A percentile compares a stretch with the other conserved stretches of the same genome.
Evolutionary conservation across 2,797 vertebrate species (phyloP).

Genomic region (Acanthiza pusilla): DNA sequence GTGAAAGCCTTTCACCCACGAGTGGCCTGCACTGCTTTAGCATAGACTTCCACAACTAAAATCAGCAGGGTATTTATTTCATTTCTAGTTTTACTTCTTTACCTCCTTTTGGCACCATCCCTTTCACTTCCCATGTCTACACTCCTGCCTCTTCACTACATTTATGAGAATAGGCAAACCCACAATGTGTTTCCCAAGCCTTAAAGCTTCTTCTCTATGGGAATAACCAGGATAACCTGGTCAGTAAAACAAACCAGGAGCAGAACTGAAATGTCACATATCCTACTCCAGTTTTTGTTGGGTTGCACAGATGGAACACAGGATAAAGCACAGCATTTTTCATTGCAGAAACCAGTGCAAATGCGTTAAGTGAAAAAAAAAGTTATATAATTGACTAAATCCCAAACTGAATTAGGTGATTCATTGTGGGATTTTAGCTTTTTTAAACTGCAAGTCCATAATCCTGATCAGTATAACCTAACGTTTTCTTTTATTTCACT

Average conservation of each 20-base stretch:
- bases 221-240: neutral
- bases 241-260: neutral
- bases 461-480: neutral
- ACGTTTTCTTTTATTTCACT: neutral
- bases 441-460: neutral
- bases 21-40: neutral
- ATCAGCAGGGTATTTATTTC: accelerated
- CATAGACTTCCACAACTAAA: neutral
- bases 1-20: neutral
- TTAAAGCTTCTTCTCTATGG: neutral
- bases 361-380: neutral
- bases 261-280: neutral
- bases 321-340: neutral
- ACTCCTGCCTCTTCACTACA: neutral
- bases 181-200: neutral
- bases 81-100: neutral
- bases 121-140: neutral
- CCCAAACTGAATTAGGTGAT: neutral
- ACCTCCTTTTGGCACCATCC: neutral
- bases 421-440: accelerated
- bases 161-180: neutral
- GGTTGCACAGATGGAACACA: neutral
- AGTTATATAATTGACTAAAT: neutral
- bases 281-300: neutral
- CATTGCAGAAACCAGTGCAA: neutral